Percentiles rank a stretch among this genome's conserved stretches.
phyloP scores from a whole-genome alignment of 2,797 vertebrate species.

The Takifugu rubripes region DNA sequence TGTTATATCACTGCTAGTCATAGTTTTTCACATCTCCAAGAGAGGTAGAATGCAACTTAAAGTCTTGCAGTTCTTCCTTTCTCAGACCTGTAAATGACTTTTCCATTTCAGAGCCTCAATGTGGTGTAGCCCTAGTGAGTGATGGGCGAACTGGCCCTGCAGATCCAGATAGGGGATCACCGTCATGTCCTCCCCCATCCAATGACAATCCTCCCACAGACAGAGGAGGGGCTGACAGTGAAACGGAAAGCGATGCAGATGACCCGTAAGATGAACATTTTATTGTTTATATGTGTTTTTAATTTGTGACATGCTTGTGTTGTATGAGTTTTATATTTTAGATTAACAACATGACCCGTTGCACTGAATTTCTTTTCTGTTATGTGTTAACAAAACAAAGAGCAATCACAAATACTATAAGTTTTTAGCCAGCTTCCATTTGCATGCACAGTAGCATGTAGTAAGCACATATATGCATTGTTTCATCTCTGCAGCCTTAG shows the following conservation, averaged over 20 bases:
- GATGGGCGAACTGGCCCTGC: conserved; percentile 62
- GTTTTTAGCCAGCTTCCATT: neutral
- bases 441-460: neutral
- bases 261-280: conserved; percentile 81
- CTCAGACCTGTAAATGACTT: neutral
- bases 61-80: conserved; percentile 8
- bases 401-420: neutral
- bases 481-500: conserved; percentile 13
- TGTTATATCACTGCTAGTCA: too few relatives aligned
- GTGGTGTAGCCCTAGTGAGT: conserved; percentile 72
- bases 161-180: conserved; percentile 64
- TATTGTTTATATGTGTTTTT: neutral
- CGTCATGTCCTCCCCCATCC: conserved; percentile 64
- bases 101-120: conserved; percentile 78
- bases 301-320: neutral
- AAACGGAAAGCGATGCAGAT: conserved; percentile 90
- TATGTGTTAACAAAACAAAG: neutral
- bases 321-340: neutral
- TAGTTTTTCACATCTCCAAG: conserved; percentile 12
- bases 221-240: conserved; percentile 82
- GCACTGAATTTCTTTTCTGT: neutral
- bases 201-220: conserved; percentile 74
- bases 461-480: too few relatives aligned
- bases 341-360: neutral
- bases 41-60: conserved; percentile 11